Evolutionary conservation across 2,888 invertebrate genomes (phyloP).

Genomic region (Chromoteleia sp.): DNA sequence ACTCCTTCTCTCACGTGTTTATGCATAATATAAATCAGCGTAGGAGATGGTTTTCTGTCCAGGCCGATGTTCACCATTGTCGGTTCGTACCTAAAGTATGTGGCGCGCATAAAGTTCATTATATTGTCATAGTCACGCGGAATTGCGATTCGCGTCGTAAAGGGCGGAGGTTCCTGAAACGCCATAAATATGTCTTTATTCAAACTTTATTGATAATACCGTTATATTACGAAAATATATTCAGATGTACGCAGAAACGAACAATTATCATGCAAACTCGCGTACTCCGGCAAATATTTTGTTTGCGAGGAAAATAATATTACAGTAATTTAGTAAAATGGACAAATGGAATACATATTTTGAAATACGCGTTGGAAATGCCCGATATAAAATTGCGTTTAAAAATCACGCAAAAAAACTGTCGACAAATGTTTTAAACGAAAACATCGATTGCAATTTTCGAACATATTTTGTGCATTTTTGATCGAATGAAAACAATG

Average conservation of each 20-base stretch:
- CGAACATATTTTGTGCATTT: too few species aligned
- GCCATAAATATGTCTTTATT: constrained; percentile 55
- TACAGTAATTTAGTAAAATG: too few species aligned
- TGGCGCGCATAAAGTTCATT: constrained; percentile 75
- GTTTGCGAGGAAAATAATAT: too few species aligned
- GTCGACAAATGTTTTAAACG: too few species aligned
- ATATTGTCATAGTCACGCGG: constrained; percentile 76
- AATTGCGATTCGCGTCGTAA: constrained; percentile 74
- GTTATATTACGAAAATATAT: constrained; percentile 39
- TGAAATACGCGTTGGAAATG: too few species aligned
- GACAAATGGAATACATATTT: too few species aligned
- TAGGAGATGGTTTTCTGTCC: constrained; percentile 55
- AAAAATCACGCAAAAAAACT: too few species aligned
- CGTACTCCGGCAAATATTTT: too few species aligned
- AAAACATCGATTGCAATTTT: too few species aligned
- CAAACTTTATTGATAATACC: constrained; percentile 45
- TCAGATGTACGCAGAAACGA: background rate
- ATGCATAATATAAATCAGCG: constrained; percentile 73
- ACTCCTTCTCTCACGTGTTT: constrained; percentile 74
- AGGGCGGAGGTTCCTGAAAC: constrained; percentile 62
- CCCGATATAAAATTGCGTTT: too few species aligned
- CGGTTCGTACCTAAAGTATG: constrained; percentile 77
- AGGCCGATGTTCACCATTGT: constrained; percentile 74
- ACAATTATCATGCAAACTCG: too few species aligned
- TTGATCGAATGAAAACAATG: too few species aligned